Evolutionary conservation across 2,797 vertebrate genomes (phyloP), one percentile per base, ranked within the genome.

Genomic region (Coreius guichenoti): DNA sequence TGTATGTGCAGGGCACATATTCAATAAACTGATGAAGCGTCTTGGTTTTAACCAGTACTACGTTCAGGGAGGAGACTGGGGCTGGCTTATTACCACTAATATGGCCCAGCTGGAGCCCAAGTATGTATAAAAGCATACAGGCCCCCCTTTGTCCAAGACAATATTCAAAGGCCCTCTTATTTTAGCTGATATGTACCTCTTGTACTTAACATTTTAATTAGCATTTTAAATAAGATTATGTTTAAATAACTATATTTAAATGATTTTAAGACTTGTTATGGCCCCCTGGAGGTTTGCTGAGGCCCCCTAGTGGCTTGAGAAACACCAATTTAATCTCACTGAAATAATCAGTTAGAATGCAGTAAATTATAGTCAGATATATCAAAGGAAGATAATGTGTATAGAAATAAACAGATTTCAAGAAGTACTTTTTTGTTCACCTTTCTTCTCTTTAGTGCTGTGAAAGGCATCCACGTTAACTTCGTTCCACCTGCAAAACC

Each of bases 21-120:
- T 98, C 92, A 95, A 95, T 91, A 98, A 97, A 74, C 93, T 98
- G 88, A 98, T 98, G 97, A 94, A 88, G 86, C 95, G 96, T 49
- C 86, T 98, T 90, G 97, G 97, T 77, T 97, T 97, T 92, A 93
- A 91, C 84, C 89, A 96, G 84, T 98, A 95, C 92, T 98, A 97
- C 1, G 16, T 96, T 58, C 97, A 98, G 1, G 97, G 97, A 78
- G 97, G 97, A 90, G 97, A 98, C 90, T 97, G 96, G 97, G 97
- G 97, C 12, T 95, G 92, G 86, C 69, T 86, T 7, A 90, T 98
- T 91, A 95, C 95, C 83, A 96, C 93, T 78, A 94, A 94, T 89
- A 96, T 97, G 95, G 95, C 96, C 51, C 96, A 97, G 91, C 95
- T 98, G 93, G 91, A 96, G 80, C 96, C 96, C 82, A 93, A 94